Conservation (phyloP, 1,140 invertebrate genomes). For the Aphidius gifuensis region DNA sequence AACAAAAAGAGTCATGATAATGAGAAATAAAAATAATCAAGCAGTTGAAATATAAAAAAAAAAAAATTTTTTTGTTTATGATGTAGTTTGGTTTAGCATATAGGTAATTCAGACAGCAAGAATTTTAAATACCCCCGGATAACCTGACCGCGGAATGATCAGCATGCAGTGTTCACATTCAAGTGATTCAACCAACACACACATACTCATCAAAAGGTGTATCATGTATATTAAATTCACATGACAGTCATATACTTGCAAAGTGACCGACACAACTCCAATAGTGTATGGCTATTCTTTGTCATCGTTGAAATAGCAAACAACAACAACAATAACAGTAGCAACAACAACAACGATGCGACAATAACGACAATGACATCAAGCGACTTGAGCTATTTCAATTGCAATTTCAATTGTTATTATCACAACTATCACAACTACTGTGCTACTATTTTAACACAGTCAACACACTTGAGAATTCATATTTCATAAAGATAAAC, state of each 20-base stretch:
- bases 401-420: too few relatives aligned
- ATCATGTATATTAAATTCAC: conserved; percentile 48
- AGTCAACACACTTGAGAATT: too few relatives aligned
- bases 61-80: conserved; percentile 16
- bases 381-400: too few relatives aligned
- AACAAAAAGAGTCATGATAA: too few relatives aligned
- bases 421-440: too few relatives aligned
- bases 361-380: too few relatives aligned
- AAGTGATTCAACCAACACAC: neutral
- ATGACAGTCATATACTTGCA: conserved; percentile 39
- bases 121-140: conserved; percentile 27
- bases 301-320: neutral
- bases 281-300: conserved; percentile 11
- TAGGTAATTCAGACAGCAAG: conserved; percentile 20
- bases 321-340: neutral
- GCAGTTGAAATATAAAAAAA: neutral
- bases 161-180: conserved; percentile 33
- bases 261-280: conserved; percentile 24
- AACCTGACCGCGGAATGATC: conserved; percentile 31
- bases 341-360: too few relatives aligned
- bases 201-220: conserved; percentile 41
- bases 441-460: too few relatives aligned
- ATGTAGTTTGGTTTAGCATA: conserved; percentile 18
- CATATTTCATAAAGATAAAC: too few relatives aligned
- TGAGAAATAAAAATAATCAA: neutral